Evolutionary conservation across 1,140 invertebrate species (phyloP).

Genomic region (Euwallacea fornicatus): DNA sequence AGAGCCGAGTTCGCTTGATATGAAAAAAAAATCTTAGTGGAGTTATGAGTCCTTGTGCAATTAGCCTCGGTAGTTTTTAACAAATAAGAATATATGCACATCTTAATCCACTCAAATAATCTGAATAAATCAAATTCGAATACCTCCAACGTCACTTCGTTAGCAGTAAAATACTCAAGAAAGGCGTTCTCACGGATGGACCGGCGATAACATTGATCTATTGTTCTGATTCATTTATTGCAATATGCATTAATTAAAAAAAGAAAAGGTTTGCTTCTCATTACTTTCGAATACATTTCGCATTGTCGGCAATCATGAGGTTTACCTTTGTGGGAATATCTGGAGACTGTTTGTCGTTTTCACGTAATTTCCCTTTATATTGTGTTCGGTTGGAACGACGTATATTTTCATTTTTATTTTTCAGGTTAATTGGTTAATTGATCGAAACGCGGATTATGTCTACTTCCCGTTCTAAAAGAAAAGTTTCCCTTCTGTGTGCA

Average conservation of each 20-base stretch:
- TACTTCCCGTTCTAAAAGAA: too few species aligned
- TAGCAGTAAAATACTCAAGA: not conserved
- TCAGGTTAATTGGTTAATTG: too few species aligned
- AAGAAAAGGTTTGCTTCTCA: slow-evolving; percentile 25
- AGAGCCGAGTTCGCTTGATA: too few species aligned
- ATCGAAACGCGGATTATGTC: too few species aligned
- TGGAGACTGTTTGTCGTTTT: slow-evolving; percentile 1
- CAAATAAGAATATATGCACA: too few species aligned
- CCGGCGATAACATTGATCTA: not conserved
- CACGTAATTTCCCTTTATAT: slow-evolving; percentile 20
- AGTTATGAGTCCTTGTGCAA: too few species aligned
- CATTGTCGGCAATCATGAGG: slow-evolving; percentile 22
- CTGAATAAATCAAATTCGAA: too few species aligned
- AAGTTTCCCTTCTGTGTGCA: too few species aligned
- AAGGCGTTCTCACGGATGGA: slow-evolving; percentile 1
- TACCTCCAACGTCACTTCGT: not conserved
- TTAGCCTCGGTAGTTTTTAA: too few species aligned
- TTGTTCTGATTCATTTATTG: slow-evolving; percentile 23
- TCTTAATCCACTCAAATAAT: too few species aligned
- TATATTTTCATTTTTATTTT: too few species aligned
- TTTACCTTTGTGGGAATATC: slow-evolving; percentile 22
- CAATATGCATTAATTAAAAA: slow-evolving; percentile 5
- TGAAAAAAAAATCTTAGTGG: too few species aligned
- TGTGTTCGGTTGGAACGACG: not conserved
- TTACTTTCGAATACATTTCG: slow-evolving; percentile 28